Evolutionary conservation across 2,888 invertebrate species (phyloP).

Genomic region (Torymus texanus): DNA sequence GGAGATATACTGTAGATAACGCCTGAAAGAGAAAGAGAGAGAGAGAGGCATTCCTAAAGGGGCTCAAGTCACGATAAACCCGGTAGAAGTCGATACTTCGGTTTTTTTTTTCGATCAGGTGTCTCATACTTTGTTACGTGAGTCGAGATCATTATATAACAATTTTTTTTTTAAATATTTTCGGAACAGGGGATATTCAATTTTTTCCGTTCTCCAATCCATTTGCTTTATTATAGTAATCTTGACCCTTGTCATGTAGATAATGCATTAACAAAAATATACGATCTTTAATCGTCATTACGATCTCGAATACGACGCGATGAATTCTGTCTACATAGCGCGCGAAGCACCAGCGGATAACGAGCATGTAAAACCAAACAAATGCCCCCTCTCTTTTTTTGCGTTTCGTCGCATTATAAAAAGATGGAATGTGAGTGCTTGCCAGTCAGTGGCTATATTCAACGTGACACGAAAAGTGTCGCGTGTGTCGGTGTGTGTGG

Average conservation of each 20-base stretch:
- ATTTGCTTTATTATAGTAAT: too few species aligned
- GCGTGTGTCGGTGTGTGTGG: not conserved
- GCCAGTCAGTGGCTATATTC: constrained; percentile 37
- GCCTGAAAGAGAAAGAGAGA: too few species aligned
- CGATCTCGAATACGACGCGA: too few species aligned
- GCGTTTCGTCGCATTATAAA: constrained; percentile 41
- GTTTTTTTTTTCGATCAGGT: too few species aligned
- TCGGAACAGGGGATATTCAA: not conserved
- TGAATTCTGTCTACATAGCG: too few species aligned
- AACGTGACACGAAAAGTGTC: constrained; percentile 40
- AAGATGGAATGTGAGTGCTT: constrained; percentile 39
- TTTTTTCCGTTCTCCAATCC: not conserved
- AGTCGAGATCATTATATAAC: not conserved
- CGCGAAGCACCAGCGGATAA: constrained; percentile 17
- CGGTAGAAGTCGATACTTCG: too few species aligned
- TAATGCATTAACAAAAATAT: too few species aligned
- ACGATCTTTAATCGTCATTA: too few species aligned
- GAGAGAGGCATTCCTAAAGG: constrained; percentile 22
- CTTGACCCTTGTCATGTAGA: too few species aligned
- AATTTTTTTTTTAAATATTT: not conserved
- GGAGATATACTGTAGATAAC: too few species aligned
- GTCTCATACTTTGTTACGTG: too few species aligned
- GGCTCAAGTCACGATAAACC: constrained; percentile 9
- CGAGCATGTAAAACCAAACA: constrained; percentile 25
- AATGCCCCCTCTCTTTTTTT: constrained; percentile 44